Conservation (phyloP, 2,888 invertebrate species). For the Pandemis cinnamomeana region DNA sequence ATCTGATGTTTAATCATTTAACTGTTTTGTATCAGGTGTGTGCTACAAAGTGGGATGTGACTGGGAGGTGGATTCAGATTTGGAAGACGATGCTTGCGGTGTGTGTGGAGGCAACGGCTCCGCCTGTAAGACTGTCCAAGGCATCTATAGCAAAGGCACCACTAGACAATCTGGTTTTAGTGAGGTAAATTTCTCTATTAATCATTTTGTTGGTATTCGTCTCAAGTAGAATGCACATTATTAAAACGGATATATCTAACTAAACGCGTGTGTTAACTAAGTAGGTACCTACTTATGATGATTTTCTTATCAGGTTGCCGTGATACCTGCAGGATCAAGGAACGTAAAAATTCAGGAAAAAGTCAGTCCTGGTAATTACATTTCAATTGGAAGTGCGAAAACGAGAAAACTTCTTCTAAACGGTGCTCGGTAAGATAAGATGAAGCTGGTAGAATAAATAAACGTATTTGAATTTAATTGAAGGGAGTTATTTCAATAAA, state of each 20-base stretch:
- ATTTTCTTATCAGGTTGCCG: constrained; percentile 82
- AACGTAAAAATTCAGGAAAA: constrained; percentile 92
- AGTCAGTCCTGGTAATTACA: constrained; percentile 90
- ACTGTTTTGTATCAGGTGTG: constrained; percentile 61
- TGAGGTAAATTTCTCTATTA: constrained; percentile 68
- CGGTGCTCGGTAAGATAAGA: constrained; percentile 86
- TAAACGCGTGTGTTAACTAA: too few species aligned
- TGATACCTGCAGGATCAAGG: constrained; percentile 91
- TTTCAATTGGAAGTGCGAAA: constrained; percentile 90
- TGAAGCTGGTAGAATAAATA: neutral
- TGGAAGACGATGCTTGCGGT: constrained; percentile 93
- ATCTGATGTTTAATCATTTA: neutral
- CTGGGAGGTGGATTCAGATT: constrained; percentile 92
- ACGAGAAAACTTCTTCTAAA: constrained; percentile 90
- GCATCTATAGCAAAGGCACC: constrained; percentile 87
- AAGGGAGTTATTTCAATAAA: neutral
- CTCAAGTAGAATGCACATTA: too few species aligned
- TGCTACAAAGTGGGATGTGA: constrained; percentile 95
- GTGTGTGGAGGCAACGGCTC: constrained; percentile 93
- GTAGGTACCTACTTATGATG: too few species aligned
- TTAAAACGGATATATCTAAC: too few species aligned
- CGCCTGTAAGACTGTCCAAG: constrained; percentile 90
- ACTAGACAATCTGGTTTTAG: constrained; percentile 83
- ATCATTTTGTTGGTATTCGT: too few species aligned
- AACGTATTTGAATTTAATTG: neutral